These are phyloP conservation scores for Anhinga rufa DNA, from an alignment of 2,113 vertebrate genomes.

Conservation along the genomic window DNA sequence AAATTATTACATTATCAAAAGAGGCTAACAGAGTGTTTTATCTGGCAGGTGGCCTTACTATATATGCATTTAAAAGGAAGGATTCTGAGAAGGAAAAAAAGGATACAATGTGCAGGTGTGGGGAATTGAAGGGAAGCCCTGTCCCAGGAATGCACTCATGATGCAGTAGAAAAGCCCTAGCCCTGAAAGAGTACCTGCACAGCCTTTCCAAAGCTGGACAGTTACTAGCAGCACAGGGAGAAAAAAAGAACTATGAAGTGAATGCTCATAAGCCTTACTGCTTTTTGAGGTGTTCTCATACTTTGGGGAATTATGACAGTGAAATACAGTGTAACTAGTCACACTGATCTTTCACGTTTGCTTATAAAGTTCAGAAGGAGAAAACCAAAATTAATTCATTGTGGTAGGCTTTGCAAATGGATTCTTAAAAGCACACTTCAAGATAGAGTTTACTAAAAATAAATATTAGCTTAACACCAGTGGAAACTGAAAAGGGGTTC, in stretches of 20 bases:
- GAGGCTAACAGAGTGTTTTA: background rate
- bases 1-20: background rate
- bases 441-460: slow-evolving; percentile 22
- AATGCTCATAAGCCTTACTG: background rate
- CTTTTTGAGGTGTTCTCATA: background rate
- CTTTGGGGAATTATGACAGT: background rate
- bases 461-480: slow-evolving; percentile 30
- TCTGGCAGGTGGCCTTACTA: background rate
- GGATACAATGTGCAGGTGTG: background rate
- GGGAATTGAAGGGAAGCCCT: background rate
- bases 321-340: background rate
- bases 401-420: background rate
- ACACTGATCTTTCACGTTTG: background rate
- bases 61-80: background rate
- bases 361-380: background rate
- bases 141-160: rapidly evolving
- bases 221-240: background rate
- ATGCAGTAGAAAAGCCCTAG: background rate
- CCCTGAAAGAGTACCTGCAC: background rate
- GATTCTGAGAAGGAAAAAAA: background rate
- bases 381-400: background rate
- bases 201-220: background rate
- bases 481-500: background rate
- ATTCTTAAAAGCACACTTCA: background rate
- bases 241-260: background rate